Evolutionary conservation across 2,113 vertebrate species (phyloP).

Genomic region (Rhinolophus sinicus): DNA sequence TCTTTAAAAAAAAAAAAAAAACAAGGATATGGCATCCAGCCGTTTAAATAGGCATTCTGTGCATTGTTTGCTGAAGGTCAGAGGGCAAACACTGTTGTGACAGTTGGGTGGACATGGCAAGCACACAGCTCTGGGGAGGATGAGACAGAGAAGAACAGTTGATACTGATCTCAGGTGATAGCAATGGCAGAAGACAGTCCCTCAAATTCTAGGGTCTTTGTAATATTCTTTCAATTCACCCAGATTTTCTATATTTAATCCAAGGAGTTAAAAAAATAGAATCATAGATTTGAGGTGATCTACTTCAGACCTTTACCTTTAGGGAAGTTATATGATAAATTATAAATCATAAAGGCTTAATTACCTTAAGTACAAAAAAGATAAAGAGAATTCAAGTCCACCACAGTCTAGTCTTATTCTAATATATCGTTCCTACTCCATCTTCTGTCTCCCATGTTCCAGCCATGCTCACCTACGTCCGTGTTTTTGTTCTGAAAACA

Average conservation of each 20-base stretch:
- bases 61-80: constrained; percentile 86
- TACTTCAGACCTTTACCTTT: not conserved
- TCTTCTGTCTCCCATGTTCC: not conserved
- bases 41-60: constrained; percentile 81
- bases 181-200: not conserved
- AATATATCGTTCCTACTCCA: not conserved
- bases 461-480: not conserved
- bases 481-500: not conserved
- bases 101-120: constrained; percentile 70
- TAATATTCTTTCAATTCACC: not conserved
- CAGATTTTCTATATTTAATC: constrained; percentile 25
- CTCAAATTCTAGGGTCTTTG: not conserved
- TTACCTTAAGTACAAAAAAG: not conserved
- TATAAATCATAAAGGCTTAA: not conserved
- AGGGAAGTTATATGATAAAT: not conserved
- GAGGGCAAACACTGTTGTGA: constrained; percentile 86
- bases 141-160: not conserved
- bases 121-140: constrained; percentile 49
- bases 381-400: not conserved
- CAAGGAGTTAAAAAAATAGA: not conserved
- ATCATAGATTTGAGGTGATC: not conserved
- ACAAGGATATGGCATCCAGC: constrained; percentile 52
- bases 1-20: constrained; percentile 83
- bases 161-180: not conserved
- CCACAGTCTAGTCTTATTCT: not conserved